These are phyloP conservation scores for Allacma fusca DNA, from an alignment of 2,888 invertebrate species.

Conservation along the genomic window DNA sequence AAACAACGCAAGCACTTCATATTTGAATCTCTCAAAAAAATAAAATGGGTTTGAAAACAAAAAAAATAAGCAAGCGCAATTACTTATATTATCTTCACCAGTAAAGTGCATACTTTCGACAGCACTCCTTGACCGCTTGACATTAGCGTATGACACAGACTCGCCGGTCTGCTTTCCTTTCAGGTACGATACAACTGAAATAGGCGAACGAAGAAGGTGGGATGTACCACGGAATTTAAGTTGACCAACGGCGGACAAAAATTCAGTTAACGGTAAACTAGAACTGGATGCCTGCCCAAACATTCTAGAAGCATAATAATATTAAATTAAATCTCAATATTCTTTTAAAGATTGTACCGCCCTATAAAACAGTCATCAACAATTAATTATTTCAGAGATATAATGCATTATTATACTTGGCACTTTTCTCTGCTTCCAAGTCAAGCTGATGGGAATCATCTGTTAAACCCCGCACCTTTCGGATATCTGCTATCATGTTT, in stretches of 20 bases:
- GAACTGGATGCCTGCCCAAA: slow-evolving; percentile 63
- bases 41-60: not conserved
- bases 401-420: too few species aligned
- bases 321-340: too few species aligned
- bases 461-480: slow-evolving; percentile 68
- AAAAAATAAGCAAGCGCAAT: too few species aligned
- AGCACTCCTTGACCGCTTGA: slow-evolving; percentile 33
- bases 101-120: slow-evolving; percentile 29
- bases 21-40: not conserved
- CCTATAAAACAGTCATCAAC: too few species aligned
- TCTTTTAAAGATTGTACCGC: too few species aligned
- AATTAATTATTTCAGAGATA: too few species aligned
- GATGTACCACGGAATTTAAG: slow-evolving; percentile 75
- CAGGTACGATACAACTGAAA: slow-evolving; percentile 63
- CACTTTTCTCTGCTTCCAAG: slow-evolving; percentile 67
- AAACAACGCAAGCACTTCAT: not conserved
- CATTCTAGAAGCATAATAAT: slow-evolving; percentile 61
- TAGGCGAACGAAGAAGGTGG: slow-evolving; percentile 71
- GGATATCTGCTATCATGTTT: slow-evolving; percentile 69
- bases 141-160: slow-evolving; percentile 5
- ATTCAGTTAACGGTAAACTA: slow-evolving; percentile 65
- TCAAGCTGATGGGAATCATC: slow-evolving; percentile 69
- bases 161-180: slow-evolving; percentile 56
- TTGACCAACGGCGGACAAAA: slow-evolving; percentile 73
- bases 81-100: slow-evolving; percentile 31